Evolutionary conservation across 2,113 vertebrate species (phyloP), one percentile per base, ranked within the genome.

Genomic region (Ctenomys sociabilis): DNA sequence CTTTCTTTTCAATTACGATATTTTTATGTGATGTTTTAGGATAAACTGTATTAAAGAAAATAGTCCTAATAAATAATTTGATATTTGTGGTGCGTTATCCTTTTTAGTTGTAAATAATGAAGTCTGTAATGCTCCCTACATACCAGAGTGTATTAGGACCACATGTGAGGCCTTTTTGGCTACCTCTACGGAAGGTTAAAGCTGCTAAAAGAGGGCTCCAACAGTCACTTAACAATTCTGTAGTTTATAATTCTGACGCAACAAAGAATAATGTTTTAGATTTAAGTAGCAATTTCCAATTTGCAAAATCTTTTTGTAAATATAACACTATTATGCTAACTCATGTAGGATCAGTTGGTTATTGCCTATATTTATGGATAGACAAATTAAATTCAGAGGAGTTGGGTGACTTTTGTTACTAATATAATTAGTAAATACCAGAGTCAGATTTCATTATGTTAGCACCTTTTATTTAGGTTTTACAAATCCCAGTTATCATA

Each of bases 371-470:
- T 88, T 80, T 90, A 70, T 32, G 52, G 52, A 70, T 52, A 35
- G 43, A 35, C 90, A 90, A 85, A 82, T 54, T 37, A 94, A 92
- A 4, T 61, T 94, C 59, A 88, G 59, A 68, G 19, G 91, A 86
- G 17, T 83, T 80, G 75, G 21, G 11, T 83, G 40, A 59, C 30
- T 90, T 83, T 8, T 73, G 17, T 78, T 88, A 70, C 9, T 52
- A 87, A 57, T 17, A 45, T 84, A 37, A 35, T 73, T 83, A 68
- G 8, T 78, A 91, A 82, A 12, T 78, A n/a, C 88, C 90, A 92
- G 70, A 66, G 9, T 93, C 10, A 8, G 4, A 43, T 52, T 88
- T 93, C 11, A 80, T 73, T 85, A 57, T 22, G 64, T 83, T 80
- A 73, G 52, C 3, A 70, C 61, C 8, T 63, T 89, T 75, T 86